Base-by-base conservation (phyloP, 2,113 vertebrate species). In the Brevimyrus niger region DNA sequence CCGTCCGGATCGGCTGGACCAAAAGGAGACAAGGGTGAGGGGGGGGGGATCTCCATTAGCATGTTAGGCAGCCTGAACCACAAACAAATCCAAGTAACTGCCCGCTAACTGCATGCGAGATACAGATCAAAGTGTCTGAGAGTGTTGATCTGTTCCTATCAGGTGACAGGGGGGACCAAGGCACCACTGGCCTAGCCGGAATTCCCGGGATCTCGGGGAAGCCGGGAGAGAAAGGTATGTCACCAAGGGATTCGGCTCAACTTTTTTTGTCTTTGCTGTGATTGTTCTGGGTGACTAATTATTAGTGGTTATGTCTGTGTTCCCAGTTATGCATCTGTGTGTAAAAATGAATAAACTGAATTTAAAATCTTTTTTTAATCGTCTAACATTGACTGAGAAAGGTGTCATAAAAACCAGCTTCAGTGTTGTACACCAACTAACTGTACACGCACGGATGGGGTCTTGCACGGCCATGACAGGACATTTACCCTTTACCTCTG, bases 101-200 rank as follows among this genome's bases (percentile, higher is more conserved):
- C 4, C 31, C 13, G 31, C 73, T 42, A 80, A 42, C 73, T 38
- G 13, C 73, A 42, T 38, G 15, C 1, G 35, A 42, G 31, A 80
- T 17, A 80, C 15, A 2, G 2, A 42, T 35, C 13, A 6, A 76
- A 31, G 69, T 13, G 69, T 76, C 69, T 47, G 27, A 50, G 38
- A 11, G 3, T 53, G 53, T 82, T 3, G 11, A 35, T 44, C 87
- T 11, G 53, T 42, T 89, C 8, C 23, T 92, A 93, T 91, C 89
- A 99, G 98, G 98, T 88, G 96, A 96, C 17, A 98, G 96, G 94
- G 98, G 98, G 89, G 97, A 98, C 50, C 96, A 94, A 93, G 98
- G 98, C 2, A 96, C 96, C 58, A 93, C 89, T 93, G 98, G 98
- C 91, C 2, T 89, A 1, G 91, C 90, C 1, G 98, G 98, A 31